Evolutionary conservation across 1,140 invertebrate genomes (phyloP).

Genomic region (Cherax quadricarinatus): DNA sequence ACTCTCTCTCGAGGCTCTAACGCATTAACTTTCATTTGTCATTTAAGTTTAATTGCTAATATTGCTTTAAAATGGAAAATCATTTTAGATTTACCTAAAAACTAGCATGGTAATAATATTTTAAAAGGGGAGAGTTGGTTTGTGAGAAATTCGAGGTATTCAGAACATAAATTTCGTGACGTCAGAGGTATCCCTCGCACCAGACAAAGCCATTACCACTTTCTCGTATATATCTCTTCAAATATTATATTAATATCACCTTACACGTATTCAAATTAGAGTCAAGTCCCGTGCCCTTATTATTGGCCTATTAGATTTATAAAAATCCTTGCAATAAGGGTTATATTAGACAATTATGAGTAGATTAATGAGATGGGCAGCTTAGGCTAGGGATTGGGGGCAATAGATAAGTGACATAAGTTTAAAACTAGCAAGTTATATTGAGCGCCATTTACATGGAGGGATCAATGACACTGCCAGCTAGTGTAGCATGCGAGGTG

Average conservation of each 20-base stretch:
- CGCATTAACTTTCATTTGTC: neutral
- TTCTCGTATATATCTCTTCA: constrained; percentile 7
- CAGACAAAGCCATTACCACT: constrained; percentile 63
- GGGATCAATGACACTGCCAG: constrained; percentile 42
- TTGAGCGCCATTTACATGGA: neutral
- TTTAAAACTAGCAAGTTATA: neutral
- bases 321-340: neutral
- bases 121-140: neutral
- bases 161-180: constrained; percentile 69
- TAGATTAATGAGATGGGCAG: constrained; percentile 16
- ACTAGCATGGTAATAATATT: constrained; percentile 49
- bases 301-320: neutral
- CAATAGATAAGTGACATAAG: neutral
- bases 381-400: neutral
- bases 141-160: constrained; percentile 26
- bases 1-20: neutral
- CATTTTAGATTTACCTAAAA: neutral
- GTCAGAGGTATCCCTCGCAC: constrained; percentile 59
- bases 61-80: neutral
- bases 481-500: constrained; percentile 57
- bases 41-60: neutral
- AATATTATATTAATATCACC: neutral
- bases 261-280: too few species aligned
- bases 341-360: constrained; percentile 45
- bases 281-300: neutral